phyloP scores from a whole-genome alignment of 1,140 invertebrate species.

The Bombus consobrinus region DNA sequence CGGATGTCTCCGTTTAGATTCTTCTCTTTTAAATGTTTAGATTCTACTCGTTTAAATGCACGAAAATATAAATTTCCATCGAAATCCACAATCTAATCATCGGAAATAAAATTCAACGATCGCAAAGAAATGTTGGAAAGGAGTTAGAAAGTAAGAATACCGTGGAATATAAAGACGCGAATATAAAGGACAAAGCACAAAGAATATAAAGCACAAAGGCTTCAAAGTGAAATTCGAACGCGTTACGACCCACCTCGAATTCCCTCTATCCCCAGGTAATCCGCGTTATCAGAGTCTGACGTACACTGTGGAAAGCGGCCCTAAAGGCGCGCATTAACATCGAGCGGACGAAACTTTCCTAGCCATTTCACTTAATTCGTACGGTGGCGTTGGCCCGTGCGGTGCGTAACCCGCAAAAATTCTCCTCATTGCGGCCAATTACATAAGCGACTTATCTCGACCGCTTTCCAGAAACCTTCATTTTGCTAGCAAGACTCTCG shows the following conservation, averaged over 20 bases:
- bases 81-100: too few species aligned
- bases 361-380: constrained; percentile 4
- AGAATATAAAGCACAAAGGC: too few species aligned
- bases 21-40: too few species aligned
- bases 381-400: neutral
- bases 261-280: neutral
- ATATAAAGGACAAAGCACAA: too few species aligned
- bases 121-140: too few species aligned
- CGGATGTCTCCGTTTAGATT: too few species aligned
- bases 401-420: neutral
- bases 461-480: too few species aligned
- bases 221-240: neutral
- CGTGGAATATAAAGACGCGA: too few species aligned
- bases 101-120: too few species aligned
- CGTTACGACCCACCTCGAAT: neutral
- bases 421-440: constrained; percentile 13
- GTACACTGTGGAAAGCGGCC: neutral
- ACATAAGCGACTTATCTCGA: constrained; percentile 33
- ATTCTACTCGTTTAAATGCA: too few species aligned
- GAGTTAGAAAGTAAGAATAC: too few species aligned
- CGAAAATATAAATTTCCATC: too few species aligned
- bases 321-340: neutral
- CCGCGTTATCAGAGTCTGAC: neutral
- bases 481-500: neutral
- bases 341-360: constrained; percentile 4